phyloP scores from a whole-genome alignment of 2,888 invertebrate species.

The Cybosia mesomella region DNA sequence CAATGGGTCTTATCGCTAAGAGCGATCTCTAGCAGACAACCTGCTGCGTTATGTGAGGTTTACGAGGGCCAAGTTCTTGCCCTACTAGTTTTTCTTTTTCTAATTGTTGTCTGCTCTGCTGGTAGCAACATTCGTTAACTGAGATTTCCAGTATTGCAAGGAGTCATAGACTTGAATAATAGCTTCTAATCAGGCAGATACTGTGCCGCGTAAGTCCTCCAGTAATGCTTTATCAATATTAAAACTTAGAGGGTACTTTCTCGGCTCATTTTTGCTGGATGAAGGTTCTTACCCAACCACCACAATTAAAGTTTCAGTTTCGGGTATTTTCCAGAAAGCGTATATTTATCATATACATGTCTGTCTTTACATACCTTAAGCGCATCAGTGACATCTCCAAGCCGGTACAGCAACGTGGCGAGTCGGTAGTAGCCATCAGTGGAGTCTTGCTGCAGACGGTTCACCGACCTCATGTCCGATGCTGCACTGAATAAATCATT shows the following conservation, averaged over 20 bases:
- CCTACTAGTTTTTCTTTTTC: not conserved
- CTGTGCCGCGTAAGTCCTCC: not conserved
- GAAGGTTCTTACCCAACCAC: not conserved
- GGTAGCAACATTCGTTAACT: not conserved
- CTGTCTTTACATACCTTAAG: constrained; percentile 87
- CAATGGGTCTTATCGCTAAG: too few relatives aligned
- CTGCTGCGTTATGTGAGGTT: too few relatives aligned
- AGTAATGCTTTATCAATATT: not conserved
- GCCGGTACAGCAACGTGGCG: constrained; percentile 94
- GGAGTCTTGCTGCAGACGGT: constrained; percentile 96
- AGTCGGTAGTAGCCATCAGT: constrained; percentile 94
- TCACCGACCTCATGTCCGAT: constrained; percentile 95
- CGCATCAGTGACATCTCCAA: constrained; percentile 97
- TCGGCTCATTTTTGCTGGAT: too few relatives aligned
- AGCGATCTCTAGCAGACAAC: too few relatives aligned
- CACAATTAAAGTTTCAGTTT: too few relatives aligned
- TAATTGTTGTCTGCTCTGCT: too few relatives aligned
- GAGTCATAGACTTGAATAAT: not conserved
- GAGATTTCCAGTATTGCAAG: not conserved
- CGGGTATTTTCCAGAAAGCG: too few relatives aligned
- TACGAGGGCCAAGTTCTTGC: too few relatives aligned
- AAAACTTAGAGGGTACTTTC: too few relatives aligned
- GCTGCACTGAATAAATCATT: constrained; percentile 95
- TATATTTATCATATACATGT: too few relatives aligned
- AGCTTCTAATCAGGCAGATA: not conserved